Conservation (phyloP, 2,113 vertebrate species). For the Dromas ardeola region DNA sequence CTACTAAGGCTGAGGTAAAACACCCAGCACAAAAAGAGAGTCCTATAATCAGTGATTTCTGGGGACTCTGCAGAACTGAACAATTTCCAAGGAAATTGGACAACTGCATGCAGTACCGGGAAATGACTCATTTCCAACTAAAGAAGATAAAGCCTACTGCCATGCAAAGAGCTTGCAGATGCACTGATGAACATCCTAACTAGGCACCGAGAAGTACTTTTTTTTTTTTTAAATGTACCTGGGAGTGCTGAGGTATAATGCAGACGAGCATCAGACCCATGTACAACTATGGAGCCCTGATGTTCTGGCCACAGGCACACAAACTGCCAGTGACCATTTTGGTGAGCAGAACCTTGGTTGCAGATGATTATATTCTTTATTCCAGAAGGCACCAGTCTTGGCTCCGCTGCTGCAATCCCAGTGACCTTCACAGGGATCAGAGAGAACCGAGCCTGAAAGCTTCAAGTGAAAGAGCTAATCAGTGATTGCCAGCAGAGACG, state of each 20-base stretch:
- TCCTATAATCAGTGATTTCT: background rate
- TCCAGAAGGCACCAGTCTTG: background rate
- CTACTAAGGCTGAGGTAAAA: background rate
- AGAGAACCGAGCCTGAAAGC: background rate
- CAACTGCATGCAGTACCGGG: conserved; percentile 17
- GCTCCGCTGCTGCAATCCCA: background rate
- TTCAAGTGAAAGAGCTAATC: background rate
- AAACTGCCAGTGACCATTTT: background rate
- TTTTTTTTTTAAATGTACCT: background rate
- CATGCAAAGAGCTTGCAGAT: conserved; percentile 11
- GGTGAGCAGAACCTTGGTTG: background rate
- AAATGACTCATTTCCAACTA: conserved; percentile 42
- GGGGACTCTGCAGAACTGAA: conserved; percentile 19
- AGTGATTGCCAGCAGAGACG: background rate
- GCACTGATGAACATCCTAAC: background rate
- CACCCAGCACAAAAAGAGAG: background rate
- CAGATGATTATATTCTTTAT: background rate
- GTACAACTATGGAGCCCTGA: fast-evolving
- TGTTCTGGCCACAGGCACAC: background rate
- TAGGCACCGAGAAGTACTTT: background rate
- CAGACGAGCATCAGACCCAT: background rate
- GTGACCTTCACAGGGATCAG: conserved; percentile 22
- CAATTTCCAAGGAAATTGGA: conserved; percentile 17
- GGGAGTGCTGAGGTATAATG: background rate
- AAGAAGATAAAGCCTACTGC: conserved; percentile 7